Evolutionary conservation across 2,113 vertebrate genomes (phyloP).

Genomic region (Salminus brasiliensis): DNA sequence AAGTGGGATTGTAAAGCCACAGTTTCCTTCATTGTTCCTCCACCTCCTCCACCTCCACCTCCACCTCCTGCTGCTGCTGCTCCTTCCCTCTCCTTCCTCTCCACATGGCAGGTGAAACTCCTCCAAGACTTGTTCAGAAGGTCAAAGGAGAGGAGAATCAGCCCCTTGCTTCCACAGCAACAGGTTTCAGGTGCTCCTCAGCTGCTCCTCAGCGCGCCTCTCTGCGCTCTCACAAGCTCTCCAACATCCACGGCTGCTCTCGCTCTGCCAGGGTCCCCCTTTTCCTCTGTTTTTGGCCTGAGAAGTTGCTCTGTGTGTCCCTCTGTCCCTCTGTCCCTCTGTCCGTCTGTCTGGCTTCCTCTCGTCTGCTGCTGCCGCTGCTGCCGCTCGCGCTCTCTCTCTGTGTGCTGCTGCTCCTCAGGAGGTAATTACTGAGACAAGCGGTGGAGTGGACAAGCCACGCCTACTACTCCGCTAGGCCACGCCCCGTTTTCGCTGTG

Average conservation of each 20-base stretch:
- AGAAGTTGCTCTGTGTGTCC: background rate
- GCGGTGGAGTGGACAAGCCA: slow-evolving; percentile 22
- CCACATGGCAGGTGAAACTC: slow-evolving; percentile 37
- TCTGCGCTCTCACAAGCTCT: background rate
- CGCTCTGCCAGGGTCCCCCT: background rate
- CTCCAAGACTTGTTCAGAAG: slow-evolving; percentile 17
- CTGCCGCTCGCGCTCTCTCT: slow-evolving; percentile 1
- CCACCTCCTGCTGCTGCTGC: no score
- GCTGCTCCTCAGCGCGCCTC: background rate
- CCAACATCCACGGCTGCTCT: background rate
- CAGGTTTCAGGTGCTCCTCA: slow-evolving; percentile 54
- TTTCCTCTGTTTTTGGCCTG: background rate
- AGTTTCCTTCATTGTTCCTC: background rate
- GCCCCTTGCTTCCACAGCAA: slow-evolving; percentile 12
- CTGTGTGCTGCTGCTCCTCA: background rate
- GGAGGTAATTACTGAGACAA: slow-evolving; percentile 28
- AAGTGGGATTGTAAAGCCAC: slow-evolving; percentile 40
- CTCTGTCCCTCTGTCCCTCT: no score
- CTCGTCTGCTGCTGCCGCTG: no score
- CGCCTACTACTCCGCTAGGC: background rate
- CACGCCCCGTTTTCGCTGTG: slow-evolving; percentile 28
- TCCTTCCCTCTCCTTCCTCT: background rate
- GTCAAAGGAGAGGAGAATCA: background rate
- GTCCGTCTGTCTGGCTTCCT: background rate
- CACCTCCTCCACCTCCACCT: no score